Evolutionary conservation across 1,140 invertebrate species (phyloP), one percentile per base, ranked within the genome.

Genomic region (Bombus pascuorum): DNA sequence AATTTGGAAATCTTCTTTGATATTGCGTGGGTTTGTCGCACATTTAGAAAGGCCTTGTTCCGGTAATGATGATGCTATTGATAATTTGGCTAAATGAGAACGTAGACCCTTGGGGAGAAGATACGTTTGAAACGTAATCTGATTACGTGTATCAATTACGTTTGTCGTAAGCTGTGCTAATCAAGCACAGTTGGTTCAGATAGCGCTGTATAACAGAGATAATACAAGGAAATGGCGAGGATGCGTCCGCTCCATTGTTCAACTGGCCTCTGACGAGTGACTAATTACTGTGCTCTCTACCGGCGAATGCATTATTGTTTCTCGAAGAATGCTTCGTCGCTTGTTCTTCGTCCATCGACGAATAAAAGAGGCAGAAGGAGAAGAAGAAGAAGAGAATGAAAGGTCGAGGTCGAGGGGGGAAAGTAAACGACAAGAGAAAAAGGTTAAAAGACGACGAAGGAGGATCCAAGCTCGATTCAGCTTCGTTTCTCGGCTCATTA

Each of bases 121-220:
- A 47, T 79, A 47, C 59, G 62, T 79, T 79, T 44, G 62, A 79
- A 68, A 44, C 32, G 65, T 79, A 79, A 79, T 79, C 77, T 66
- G 65, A 68, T 68, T 39, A 37, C 42, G 77, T 68, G 77, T 79
- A 79, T 79, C 62, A 79, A 79, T 79, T 79, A 79, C 77, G 77
- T 79, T 79, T 79, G 62, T 78, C 77, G 65, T 79, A 79, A 79
- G 42, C 77, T 42, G 77, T 47, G 77, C 65, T 79, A 79, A 77
- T 79, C 77, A 79, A 68, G 77, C 77, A 37, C 77, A 68, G 62
- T 79, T 65, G 77, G 42, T 44, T 68, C 42, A 68, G 77, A 68
- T 68, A 79, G 77, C 65, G 42, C 42, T 79, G 62, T 79, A 44
- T 39, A 34, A 79, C 77, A 39, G 39, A 79, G 77, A 79, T 68